Percentiles rank a stretch among this genome's conserved stretches.
phyloP scores from a whole-genome alignment of 2,888 invertebrate genomes.

The Blastobasis adustella region DNA sequence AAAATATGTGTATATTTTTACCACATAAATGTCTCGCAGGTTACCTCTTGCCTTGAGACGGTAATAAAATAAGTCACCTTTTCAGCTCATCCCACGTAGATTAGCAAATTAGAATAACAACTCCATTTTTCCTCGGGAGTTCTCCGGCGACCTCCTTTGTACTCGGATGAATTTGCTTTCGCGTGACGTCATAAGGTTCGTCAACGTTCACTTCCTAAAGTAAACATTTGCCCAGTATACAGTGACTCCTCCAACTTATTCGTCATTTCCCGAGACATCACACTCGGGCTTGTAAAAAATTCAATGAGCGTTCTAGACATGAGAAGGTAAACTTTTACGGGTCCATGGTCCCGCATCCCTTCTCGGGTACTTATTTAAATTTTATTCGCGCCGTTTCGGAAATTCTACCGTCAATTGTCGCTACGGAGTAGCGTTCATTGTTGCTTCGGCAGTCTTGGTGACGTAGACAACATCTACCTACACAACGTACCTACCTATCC shows the following conservation, averaged over 20 bases:
- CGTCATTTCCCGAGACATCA: not conserved
- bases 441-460: no score
- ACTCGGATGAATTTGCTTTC: not conserved
- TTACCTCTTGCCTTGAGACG: no score
- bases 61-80: not conserved
- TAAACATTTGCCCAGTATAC: not conserved
- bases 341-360: not conserved
- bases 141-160: not conserved
- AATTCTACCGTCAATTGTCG: not conserved
- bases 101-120: not conserved
- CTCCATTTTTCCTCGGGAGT: not conserved
- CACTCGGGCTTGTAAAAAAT: not conserved
- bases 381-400: not conserved
- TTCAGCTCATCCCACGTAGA: not conserved
- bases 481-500: no score
- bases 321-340: not conserved
- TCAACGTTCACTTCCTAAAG: not conserved
- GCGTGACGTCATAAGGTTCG: not conserved
- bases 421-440: not conserved
- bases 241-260: not conserved
- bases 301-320: not conserved
- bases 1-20: no score
- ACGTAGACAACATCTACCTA: no score
- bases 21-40: no score
- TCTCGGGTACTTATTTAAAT: not conserved